Base-by-base conservation (phyloP, 2,113 vertebrate genomes). In the Centropus bengalensis region DNA sequence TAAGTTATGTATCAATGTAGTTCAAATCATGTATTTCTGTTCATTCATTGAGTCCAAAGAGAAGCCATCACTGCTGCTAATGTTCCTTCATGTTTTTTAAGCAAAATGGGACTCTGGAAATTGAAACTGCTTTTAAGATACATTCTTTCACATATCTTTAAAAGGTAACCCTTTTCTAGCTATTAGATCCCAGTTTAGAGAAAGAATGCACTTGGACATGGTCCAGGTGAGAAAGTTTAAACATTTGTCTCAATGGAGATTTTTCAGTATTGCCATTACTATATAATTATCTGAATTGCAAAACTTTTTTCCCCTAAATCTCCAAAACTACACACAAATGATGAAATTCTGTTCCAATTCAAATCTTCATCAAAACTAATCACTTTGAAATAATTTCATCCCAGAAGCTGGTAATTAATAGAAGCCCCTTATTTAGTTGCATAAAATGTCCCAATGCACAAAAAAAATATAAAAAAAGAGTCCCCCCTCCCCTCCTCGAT, bases 401-500 rank as follows among this genome's bases (percentile, higher is more conserved):
- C 20, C 6, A 47, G 52, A 27, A 67, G 15, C 28, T 40, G 19
- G 22, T 55, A 81, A 63, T 54, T 44, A 71, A 18, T 58, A 12
- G 16, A 55, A 76, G 14, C 51, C 18, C 7, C 10, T 73, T 74
- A 49, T 66, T 32, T 24, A 47, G 17, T 74, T 67, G 32, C 13
- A 45, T 21, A 75, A 75, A 71, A 82, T 58, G 64, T 93, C 19
- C 23, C 23, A 45, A 23, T 47, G 24, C 12, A 28, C 42, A 64
- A 27, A 27, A 81, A 92, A 26, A 83, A 68, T 36, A 75, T 60
- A 40, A 60, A 52, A 38, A 75, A 67, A 66, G 10, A 69, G 10
- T 15, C 30, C 16, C 24, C 11, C 6, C 0, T 18, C 24, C 16
- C 10, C 15, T 51, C 32, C 59, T 30, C 47, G 4, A 40, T 49